Percentiles rank a stretch among this genome's conserved stretches.
Evolutionary conservation across 2,113 vertebrate genomes (phyloP).

Genomic region (Cyrtonyx montezumae): DNA sequence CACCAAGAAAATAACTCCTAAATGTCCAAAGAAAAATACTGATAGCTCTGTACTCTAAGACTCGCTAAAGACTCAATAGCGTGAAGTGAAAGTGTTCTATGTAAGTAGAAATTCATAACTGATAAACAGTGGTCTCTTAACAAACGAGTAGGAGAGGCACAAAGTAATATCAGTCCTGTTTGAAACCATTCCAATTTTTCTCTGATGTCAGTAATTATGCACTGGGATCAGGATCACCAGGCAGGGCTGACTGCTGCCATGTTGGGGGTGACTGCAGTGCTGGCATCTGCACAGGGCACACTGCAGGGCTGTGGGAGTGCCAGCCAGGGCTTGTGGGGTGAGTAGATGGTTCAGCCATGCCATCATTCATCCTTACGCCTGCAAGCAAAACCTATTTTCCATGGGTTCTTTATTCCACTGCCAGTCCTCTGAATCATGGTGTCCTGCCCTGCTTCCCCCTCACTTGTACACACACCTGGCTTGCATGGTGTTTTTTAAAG

Average conservation of each 20-base stretch:
- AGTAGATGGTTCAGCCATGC: not conserved
- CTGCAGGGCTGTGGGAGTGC: not conserved
- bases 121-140: not conserved
- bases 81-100: not conserved
- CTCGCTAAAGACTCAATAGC: not conserved
- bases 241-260: not conserved
- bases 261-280: not conserved
- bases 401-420: constrained; percentile 20
- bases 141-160: not conserved
- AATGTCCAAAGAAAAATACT: not conserved
- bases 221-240: not conserved
- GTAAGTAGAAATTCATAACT: not conserved
- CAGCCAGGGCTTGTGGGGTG: not conserved
- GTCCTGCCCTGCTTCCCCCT: not conserved
- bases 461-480: not conserved
- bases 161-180: not conserved
- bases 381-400: not conserved
- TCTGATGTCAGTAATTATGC: not conserved
- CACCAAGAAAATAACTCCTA: not conserved
- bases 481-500: not conserved
- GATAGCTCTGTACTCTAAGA: not conserved
- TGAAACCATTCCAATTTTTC: not conserved
- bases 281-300: not conserved
- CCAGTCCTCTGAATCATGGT: constrained; percentile 26
- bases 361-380: not conserved